These are phyloP conservation scores for Pagetopsis macropterus DNA, from an alignment of 2,797 vertebrate genomes.

Conservation along the genomic window DNA sequence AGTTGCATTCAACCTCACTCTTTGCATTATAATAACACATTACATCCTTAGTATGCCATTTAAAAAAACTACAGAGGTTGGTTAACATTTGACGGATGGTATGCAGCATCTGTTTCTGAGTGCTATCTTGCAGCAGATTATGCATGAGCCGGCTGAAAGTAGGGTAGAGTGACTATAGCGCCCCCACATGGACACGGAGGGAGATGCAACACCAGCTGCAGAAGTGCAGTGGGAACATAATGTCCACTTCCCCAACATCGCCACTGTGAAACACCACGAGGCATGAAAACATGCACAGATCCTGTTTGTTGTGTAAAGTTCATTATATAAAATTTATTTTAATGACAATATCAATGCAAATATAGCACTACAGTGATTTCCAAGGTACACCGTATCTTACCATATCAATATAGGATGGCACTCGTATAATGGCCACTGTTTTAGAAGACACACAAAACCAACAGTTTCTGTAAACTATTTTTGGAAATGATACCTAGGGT, in stretches of 20 bases:
- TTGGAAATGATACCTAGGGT: constrained; percentile 78
- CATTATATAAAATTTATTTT: constrained; percentile 90
- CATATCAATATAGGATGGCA: constrained; percentile 90
- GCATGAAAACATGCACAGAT: constrained; percentile 55
- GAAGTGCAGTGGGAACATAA: constrained; percentile 54
- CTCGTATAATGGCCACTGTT: constrained; percentile 88
- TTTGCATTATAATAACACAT: no score
- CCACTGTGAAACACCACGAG: constrained; percentile 21
- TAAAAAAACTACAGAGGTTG: not conserved
- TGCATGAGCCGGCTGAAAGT: constrained; percentile 5
- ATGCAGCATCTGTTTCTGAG: not conserved
- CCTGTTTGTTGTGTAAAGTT: constrained; percentile 86
- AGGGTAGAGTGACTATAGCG: constrained; percentile 26
- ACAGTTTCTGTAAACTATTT: constrained; percentile 86
- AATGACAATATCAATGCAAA: constrained; percentile 91
- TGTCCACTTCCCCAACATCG: constrained; percentile 49
- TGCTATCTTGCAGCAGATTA: not conserved
- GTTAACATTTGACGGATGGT: constrained; percentile 1
- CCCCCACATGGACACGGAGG: constrained; percentile 53
- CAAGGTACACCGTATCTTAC: constrained; percentile 89
- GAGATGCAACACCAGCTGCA: constrained; percentile 53
- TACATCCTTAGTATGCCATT: no score
- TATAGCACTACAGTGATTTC: constrained; percentile 90
- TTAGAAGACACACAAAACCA: constrained; percentile 88
- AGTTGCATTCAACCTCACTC: no score